A percentile compares a stretch with the other conserved stretches of the same genome.
Conservation (phyloP, 92 coral and sea anemone species). For the Nematostella vectensis region DNA sequence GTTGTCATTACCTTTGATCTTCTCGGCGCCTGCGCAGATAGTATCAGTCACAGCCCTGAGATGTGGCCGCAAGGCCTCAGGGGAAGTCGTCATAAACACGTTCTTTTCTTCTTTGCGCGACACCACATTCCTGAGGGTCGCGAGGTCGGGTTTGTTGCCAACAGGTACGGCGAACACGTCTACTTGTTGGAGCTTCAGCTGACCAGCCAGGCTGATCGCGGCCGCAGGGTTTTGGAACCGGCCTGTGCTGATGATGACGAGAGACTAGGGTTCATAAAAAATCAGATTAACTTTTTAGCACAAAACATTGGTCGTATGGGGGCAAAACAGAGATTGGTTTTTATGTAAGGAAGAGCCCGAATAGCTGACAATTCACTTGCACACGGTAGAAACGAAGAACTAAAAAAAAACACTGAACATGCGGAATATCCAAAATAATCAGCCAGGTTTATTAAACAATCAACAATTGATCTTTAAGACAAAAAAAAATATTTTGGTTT, state of each 20-base stretch:
- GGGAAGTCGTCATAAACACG: conserved; percentile 51
- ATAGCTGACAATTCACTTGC: not conserved
- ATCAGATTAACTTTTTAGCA: too few relatives aligned
- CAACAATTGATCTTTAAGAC: too few relatives aligned
- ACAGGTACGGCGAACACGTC: conserved; percentile 50
- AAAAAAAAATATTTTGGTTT: too few relatives aligned
- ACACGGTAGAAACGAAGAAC: too few relatives aligned
- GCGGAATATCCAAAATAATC: too few relatives aligned
- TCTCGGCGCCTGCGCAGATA: conserved; percentile 39
- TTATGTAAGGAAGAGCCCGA: not conserved
- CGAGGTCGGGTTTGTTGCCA: conserved; percentile 36
- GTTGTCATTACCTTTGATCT: conserved; percentile 26
- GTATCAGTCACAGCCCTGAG: conserved; percentile 31
- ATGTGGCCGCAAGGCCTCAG: conserved; percentile 42
- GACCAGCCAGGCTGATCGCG: conserved; percentile 22
- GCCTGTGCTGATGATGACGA: conserved; percentile 42
- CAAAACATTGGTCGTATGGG: not conserved
- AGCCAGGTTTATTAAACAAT: too few relatives aligned
- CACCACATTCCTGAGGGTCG: conserved; percentile 37
- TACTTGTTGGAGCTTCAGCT: conserved; percentile 37
- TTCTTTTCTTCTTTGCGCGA: conserved; percentile 37
- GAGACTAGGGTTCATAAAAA: conserved; percentile 19
- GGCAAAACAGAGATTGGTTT: not conserved
- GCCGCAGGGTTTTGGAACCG: conserved; percentile 21
- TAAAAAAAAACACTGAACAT: too few relatives aligned